Percentiles rank a stretch among this genome's conserved stretches.
Conservation (phyloP, 2,888 invertebrate species). For the Argyresthia goedartella region DNA sequence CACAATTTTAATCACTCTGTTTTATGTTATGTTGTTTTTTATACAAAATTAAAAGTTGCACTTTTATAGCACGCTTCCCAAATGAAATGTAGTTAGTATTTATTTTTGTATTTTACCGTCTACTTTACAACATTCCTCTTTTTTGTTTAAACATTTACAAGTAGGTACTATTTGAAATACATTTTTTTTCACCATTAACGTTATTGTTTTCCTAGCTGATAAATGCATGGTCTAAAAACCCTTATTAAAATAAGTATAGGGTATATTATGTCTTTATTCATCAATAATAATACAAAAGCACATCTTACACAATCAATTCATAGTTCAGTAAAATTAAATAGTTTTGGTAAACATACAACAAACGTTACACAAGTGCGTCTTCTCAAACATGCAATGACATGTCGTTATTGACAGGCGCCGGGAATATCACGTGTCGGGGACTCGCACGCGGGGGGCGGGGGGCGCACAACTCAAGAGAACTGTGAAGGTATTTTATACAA, state of each 20-base stretch:
- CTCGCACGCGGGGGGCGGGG: too few species aligned
- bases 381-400: too few species aligned
- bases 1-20: neutral
- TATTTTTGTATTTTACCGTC: neutral
- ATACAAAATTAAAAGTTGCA: too few species aligned
- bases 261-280: slow-evolving; percentile 2
- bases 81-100: too few species aligned
- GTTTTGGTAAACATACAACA: neutral
- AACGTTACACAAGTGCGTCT: slow-evolving; percentile 1
- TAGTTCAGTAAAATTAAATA: neutral
- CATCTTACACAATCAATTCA: neutral
- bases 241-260: slow-evolving; percentile 18
- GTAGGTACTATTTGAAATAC: slow-evolving; percentile 22
- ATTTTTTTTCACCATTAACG: slow-evolving; percentile 25
- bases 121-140: slow-evolving; percentile 27
- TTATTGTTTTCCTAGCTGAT: slow-evolving; percentile 11
- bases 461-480: too few species aligned
- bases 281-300: neutral
- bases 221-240: neutral
- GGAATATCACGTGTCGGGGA: too few species aligned
- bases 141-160: slow-evolving; percentile 36
- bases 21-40: neutral
- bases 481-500: too few species aligned
- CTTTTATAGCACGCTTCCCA: neutral
- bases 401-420: too few species aligned